Conservation (phyloP, 1,140 invertebrate genomes). For the Procambarus virginalis region DNA sequence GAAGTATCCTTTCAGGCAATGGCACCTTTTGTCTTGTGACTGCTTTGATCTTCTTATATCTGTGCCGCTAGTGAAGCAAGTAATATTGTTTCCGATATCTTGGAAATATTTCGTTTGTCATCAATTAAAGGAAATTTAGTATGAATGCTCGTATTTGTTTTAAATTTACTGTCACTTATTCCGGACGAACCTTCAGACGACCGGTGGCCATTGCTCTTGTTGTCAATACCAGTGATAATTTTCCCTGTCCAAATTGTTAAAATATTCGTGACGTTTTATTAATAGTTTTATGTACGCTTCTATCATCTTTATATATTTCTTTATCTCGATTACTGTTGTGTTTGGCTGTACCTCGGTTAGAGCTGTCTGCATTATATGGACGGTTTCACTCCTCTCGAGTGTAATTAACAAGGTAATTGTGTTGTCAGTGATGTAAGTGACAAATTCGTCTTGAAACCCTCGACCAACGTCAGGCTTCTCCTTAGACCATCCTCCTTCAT, state of each 20-base stretch:
- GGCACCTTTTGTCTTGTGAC: constrained; percentile 20
- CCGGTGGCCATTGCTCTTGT: background rate
- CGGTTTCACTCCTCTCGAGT: background rate
- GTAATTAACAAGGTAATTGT: background rate
- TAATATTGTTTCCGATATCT: background rate
- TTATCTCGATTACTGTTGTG: background rate
- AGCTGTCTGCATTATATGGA: too few species aligned
- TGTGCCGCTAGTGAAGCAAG: constrained; percentile 52
- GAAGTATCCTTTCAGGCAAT: constrained; percentile 68
- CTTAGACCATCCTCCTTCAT: background rate
- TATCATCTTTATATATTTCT: background rate
- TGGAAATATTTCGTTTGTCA: constrained; percentile 20
- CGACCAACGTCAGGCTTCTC: constrained; percentile 23
- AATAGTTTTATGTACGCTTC: background rate
- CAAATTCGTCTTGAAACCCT: constrained; percentile 46
- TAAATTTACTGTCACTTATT: constrained; percentile 23
- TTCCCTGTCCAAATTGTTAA: too few species aligned
- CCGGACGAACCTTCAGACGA: background rate
- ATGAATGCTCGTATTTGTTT: background rate
- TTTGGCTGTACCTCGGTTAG: background rate
- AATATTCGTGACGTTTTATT: background rate
- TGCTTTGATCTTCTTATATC: constrained; percentile 44
- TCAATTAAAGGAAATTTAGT: constrained; percentile 4
- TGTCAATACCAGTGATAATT: background rate
- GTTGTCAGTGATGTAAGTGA: constrained; percentile 19